Evolutionary conservation across 92 coral and sea anemone species (phyloP).

Genomic region (Hydrozoanthus gracilis): DNA sequence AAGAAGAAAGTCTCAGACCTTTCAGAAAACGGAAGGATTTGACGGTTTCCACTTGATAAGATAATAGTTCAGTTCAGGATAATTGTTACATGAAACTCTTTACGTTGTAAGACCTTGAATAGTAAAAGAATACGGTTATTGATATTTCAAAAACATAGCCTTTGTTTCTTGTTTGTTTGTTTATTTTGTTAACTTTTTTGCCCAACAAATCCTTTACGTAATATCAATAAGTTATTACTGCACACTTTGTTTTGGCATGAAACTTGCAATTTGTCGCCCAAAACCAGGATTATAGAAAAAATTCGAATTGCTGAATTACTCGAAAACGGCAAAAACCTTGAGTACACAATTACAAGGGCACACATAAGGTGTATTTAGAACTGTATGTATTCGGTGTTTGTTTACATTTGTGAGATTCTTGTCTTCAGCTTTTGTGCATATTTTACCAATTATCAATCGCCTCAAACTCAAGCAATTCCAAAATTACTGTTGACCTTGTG

Average conservation of each 20-base stretch:
- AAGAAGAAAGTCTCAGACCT: slow-evolving; percentile 24
- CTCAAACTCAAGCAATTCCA: too few species aligned
- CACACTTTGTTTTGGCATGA: slow-evolving; percentile 24
- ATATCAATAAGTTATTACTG: slow-evolving; percentile 13
- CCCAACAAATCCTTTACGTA: neutral
- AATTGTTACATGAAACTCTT: slow-evolving; percentile 26
- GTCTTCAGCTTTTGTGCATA: slow-evolving; percentile 18
- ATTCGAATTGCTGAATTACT: slow-evolving; percentile 16
- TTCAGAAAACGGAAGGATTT: slow-evolving; percentile 23
- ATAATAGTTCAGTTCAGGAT: slow-evolving; percentile 35
- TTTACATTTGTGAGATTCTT: slow-evolving; percentile 40
- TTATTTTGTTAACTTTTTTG: too few species aligned
- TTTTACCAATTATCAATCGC: slow-evolving; percentile 40
- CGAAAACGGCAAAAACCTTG: neutral
- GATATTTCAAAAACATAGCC: slow-evolving; percentile 20
- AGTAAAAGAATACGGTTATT: slow-evolving; percentile 29
- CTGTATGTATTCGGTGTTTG: slow-evolving; percentile 33
- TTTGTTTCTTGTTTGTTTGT: neutral
- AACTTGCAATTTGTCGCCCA: slow-evolving; percentile 28
- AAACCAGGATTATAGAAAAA: slow-evolving; percentile 15
- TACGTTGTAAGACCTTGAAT: slow-evolving; percentile 22
- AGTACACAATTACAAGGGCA: slow-evolving; percentile 19
- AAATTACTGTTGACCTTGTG: too few species aligned
- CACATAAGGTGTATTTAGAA: slow-evolving; percentile 9
- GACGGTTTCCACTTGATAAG: slow-evolving; percentile 44